Conservation (phyloP, 2,113 vertebrate genomes). For the Chrysemys picta region DNA sequence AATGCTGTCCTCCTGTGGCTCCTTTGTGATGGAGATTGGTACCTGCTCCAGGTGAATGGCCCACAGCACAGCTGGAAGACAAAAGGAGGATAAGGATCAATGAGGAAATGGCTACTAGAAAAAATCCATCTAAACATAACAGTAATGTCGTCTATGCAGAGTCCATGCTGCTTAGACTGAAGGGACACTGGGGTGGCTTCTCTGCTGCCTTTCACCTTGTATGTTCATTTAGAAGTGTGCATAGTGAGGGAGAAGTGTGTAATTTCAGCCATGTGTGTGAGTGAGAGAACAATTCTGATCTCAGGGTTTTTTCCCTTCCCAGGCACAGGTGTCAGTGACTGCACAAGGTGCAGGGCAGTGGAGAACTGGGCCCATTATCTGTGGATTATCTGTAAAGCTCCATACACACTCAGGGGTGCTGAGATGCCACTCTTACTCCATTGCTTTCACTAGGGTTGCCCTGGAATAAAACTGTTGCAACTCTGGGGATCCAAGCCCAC, state of each 20-base stretch:
- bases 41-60: neutral
- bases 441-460: neutral
- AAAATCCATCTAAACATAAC: neutral
- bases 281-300: neutral
- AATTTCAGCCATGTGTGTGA: neutral
- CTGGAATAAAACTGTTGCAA: neutral
- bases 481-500: neutral
- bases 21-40: neutral
- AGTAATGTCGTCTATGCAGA: neutral
- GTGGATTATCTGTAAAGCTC: neutral
- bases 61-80: neutral
- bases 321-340: neutral
- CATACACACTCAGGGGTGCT: rapidly evolving
- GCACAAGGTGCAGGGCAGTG: neutral
- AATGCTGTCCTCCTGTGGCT: rapidly evolving
- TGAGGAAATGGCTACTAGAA: neutral
- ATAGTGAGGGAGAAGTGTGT: neutral
- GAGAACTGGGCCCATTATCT: rapidly evolving
- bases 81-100: neutral
- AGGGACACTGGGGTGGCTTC: neutral
- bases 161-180: neutral
- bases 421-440: neutral
- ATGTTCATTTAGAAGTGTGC: neutral
- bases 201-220: neutral
- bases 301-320: rapidly evolving